Percentiles rank a stretch among this genome's conserved stretches.
Evolutionary conservation across 2,113 vertebrate genomes (phyloP).

Genomic region (Climacteris rufus): DNA sequence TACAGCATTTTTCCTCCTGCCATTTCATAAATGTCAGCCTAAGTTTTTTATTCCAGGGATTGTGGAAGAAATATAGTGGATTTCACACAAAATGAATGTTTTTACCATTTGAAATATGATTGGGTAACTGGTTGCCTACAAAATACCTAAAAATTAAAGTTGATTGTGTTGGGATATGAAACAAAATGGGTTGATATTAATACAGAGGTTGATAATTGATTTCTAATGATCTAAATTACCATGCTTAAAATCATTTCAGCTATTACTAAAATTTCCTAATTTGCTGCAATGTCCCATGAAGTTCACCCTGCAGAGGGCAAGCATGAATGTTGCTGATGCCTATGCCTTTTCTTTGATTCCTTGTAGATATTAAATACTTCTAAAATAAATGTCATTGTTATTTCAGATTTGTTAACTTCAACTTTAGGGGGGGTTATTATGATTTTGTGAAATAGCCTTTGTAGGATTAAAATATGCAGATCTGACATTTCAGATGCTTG

Average conservation of each 20-base stretch:
- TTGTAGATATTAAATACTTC: not conserved
- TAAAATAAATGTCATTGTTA: not conserved
- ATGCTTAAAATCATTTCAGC: not conserved
- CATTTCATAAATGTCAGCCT: conserved; percentile 47
- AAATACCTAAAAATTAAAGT: not conserved
- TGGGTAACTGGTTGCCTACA: not conserved
- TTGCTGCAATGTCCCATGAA: not conserved
- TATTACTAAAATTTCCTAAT: not conserved
- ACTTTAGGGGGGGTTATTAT: fast-evolving
- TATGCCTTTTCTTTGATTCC: not conserved
- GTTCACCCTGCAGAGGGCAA: not conserved
- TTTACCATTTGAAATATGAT: not conserved
- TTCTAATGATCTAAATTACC: not conserved
- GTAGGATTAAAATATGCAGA: not conserved
- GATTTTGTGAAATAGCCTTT: not conserved
- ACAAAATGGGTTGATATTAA: not conserved
- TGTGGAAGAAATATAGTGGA: not conserved
- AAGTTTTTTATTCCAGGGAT: conserved; percentile 31
- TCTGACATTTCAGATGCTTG: not conserved
- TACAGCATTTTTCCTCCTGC: not conserved
- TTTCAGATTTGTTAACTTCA: not conserved
- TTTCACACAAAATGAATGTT: not conserved
- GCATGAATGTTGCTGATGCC: not conserved
- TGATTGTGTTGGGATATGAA: not conserved
- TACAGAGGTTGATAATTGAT: not conserved